Percentiles rank a stretch among this genome's conserved stretches.
Conservation (phyloP, 2,888 invertebrate species). For the Anagyrus pseudococci region DNA sequence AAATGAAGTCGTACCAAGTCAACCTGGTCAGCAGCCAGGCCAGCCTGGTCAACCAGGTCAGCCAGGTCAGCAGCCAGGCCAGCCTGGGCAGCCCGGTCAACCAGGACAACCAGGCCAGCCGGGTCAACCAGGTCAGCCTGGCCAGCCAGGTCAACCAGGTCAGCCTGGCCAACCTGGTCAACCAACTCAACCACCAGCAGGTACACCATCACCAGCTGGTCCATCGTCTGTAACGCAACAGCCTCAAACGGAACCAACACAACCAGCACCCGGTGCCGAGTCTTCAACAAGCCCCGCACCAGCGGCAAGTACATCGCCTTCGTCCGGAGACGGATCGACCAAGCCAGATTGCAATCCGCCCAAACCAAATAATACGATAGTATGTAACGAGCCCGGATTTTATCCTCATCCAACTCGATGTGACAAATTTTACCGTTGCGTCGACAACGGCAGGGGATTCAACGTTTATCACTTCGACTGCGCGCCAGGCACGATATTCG, state of each 20-base stretch:
- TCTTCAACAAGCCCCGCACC: background rate
- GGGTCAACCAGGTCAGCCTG: background rate
- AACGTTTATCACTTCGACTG: slow-evolving; percentile 74
- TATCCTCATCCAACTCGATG: slow-evolving; percentile 69
- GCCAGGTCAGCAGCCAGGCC: background rate
- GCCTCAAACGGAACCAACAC: slow-evolving; percentile 9
- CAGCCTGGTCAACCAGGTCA: background rate
- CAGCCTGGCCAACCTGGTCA: background rate
- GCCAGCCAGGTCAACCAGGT: background rate
- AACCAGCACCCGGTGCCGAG: slow-evolving; percentile 15
- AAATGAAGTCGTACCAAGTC: slow-evolving; percentile 21
- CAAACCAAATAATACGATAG: slow-evolving; percentile 47
- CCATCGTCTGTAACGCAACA: background rate
- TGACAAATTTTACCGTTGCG: slow-evolving; percentile 74
- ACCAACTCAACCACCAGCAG: slow-evolving; percentile 17
- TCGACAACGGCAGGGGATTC: slow-evolving; percentile 69
- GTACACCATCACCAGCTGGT: background rate
- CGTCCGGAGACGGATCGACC: slow-evolving; percentile 2
- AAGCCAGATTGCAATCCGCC: slow-evolving; percentile 45
- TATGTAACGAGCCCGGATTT: slow-evolving; percentile 69
- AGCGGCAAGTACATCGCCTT: slow-evolving; percentile 2
- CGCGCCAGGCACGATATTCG: slow-evolving; percentile 76
- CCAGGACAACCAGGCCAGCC: background rate
- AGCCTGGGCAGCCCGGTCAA: background rate
- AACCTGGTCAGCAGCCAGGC: slow-evolving; percentile 4